Percentiles rank a stretch among this genome's conserved stretches.
Evolutionary conservation across 1,140 invertebrate species (phyloP).

Genomic region (Neomicropteryx cornuta): DNA sequence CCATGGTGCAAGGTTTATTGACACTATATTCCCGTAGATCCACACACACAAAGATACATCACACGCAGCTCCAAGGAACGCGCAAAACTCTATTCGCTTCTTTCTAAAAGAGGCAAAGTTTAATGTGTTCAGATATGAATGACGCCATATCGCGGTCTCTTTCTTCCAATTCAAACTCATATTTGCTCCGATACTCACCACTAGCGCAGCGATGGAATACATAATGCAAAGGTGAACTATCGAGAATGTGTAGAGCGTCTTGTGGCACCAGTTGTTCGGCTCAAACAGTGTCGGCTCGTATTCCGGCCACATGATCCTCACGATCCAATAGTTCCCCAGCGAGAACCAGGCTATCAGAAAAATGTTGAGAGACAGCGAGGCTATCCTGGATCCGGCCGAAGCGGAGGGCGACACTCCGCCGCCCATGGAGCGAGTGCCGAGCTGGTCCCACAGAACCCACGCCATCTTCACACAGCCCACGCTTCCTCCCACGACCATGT

Average conservation of each 20-base stretch:
- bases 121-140: too few relatives aligned
- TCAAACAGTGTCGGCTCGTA: constrained; percentile 55
- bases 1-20: too few relatives aligned
- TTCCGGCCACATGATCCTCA: constrained; percentile 62
- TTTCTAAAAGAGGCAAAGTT: too few relatives aligned
- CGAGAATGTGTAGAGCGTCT: constrained; percentile 66
- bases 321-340: constrained; percentile 71
- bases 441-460: constrained; percentile 57
- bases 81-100: too few relatives aligned
- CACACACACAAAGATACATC: too few relatives aligned
- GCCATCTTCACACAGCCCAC: constrained; percentile 60
- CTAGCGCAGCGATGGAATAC: constrained; percentile 46
- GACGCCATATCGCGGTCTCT: too few relatives aligned
- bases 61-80: too few relatives aligned
- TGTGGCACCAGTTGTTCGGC: constrained; percentile 64
- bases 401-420: constrained; percentile 30
- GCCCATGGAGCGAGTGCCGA: constrained; percentile 44
- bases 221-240: constrained; percentile 59
- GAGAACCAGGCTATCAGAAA: constrained; percentile 68
- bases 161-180: too few relatives aligned
- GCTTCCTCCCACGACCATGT: constrained; percentile 70
- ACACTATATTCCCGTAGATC: too few relatives aligned
- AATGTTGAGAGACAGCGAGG: constrained; percentile 47
- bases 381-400: constrained; percentile 37
- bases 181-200: too few relatives aligned